These are phyloP conservation scores for Ancistrus triradiatus DNA, from an alignment of 2,113 vertebrate species.

Conservation along the genomic window DNA sequence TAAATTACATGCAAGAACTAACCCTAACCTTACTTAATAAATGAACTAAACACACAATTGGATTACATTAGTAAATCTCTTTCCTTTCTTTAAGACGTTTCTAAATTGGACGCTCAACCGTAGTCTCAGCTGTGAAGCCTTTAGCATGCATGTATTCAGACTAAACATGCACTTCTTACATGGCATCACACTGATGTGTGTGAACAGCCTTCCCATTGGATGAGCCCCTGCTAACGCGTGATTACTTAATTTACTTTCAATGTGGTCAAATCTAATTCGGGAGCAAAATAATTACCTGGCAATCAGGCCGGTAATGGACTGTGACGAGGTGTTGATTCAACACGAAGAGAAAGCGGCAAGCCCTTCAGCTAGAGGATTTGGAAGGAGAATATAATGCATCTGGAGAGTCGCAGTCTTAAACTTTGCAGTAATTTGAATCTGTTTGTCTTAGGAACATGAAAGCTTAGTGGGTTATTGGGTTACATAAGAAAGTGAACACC, in stretches of 20 bases:
- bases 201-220: conserved; percentile 43
- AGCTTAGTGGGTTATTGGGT: not conserved
- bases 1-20: no score
- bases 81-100: not conserved
- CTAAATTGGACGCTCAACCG: no score
- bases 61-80: no score
- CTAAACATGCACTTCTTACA: not conserved
- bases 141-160: not conserved
- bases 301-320: conserved; percentile 46
- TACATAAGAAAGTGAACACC: conserved; percentile 2
- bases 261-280: conserved; percentile 46
- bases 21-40: no score
- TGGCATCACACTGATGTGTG: conserved; percentile 19
- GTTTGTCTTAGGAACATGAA: conserved; percentile 25
- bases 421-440: conserved; percentile 24
- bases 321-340: conserved; percentile 51
- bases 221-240: conserved; percentile 44
- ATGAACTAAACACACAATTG: no score
- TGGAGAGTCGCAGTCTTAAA: conserved; percentile 32
- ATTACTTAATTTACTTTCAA: conserved; percentile 50
- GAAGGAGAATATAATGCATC: conserved; percentile 33
- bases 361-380: conserved; percentile 40
- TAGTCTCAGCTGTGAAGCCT: no score
- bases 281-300: conserved; percentile 49
- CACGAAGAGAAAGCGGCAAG: conserved; percentile 20